Evolutionary conservation across 1,140 invertebrate species (phyloP).

Genomic region (Drosophila ficusphila): DNA sequence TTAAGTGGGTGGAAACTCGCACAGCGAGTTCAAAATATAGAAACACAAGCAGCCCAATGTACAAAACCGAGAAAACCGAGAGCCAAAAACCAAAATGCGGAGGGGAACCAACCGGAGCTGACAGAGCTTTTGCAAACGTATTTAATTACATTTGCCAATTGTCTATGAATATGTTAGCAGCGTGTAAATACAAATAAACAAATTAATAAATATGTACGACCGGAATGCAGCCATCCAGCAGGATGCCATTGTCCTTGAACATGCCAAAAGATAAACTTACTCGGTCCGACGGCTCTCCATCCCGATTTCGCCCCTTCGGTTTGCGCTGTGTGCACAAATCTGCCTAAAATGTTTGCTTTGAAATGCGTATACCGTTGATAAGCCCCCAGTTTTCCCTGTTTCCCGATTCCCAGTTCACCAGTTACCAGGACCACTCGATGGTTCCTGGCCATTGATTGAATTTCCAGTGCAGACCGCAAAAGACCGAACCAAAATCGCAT

Average conservation of each 20-base stretch:
- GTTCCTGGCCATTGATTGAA: slow-evolving; percentile 64
- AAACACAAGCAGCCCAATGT: slow-evolving; percentile 16
- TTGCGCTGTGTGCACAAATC: slow-evolving; percentile 53
- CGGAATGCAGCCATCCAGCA: slow-evolving; percentile 27
- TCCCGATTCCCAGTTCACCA: slow-evolving; percentile 22
- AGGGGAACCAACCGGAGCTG: background rate
- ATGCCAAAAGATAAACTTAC: slow-evolving; percentile 68
- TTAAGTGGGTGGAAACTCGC: slow-evolving; percentile 19
- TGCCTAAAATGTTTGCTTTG: slow-evolving; percentile 78
- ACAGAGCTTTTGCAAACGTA: slow-evolving; percentile 72
- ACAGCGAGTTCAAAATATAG: slow-evolving; percentile 8
- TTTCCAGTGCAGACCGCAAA: slow-evolving; percentile 57
- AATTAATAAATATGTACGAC: slow-evolving; percentile 75
- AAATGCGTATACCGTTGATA: slow-evolving; percentile 79
- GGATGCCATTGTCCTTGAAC: slow-evolving; percentile 70
- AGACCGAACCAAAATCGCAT: slow-evolving; percentile 21
- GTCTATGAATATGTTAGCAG: slow-evolving; percentile 82
- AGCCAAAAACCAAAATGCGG: slow-evolving; percentile 11
- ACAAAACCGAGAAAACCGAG: slow-evolving; percentile 23
- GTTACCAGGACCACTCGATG: slow-evolving; percentile 3
- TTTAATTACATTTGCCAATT: slow-evolving; percentile 83
- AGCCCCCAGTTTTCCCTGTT: slow-evolving; percentile 43
- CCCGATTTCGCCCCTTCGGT: too few species aligned
- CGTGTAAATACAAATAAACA: slow-evolving; percentile 72
- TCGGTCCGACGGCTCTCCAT: too few species aligned